Evolutionary conservation across 2,797 vertebrate genomes (phyloP), one percentile per base, ranked within the genome.

Genomic region (Falco cherrug): DNA sequence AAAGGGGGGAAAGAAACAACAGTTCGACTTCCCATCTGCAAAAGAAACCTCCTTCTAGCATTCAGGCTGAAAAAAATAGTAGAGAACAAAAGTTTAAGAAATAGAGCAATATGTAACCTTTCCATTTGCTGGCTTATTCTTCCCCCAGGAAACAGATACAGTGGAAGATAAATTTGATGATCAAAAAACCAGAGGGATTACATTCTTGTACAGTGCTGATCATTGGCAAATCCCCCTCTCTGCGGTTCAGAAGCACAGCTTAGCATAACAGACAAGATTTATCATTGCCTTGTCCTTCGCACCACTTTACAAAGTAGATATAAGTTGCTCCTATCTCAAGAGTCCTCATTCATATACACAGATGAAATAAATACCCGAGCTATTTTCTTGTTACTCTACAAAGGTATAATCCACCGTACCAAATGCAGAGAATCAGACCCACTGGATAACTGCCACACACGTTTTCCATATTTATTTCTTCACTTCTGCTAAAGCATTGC

Each of bases 221-320:
- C 87, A 48, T 48, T 89, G 93, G 93, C 94, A 96, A 96, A 97
- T 95, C 91, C 94, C 73, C 78, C 63, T 91, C 87, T 79, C 85
- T 79, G 85, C 95, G 88, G 91, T 73, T 95, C 91, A 94, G 93
- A 88, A 76, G 93, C 70, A 33, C 65, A 84, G 95, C 91, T 95
- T 91, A 90, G 83, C 93, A 81, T 88, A 91, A 93, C 87, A 94
- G 83, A 47, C 85, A 67, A 70, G 95, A 91, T 94, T 95, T 96
- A 95, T 95, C 95, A 94, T 84, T 95, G 96, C 87, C 93, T 93
- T 33, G 93, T 95, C 96, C 95, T 93, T 86, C 25, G 3, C 65
- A 69, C 65, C 87, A 51, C 80, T 68, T 68, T 45, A 78, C 84
- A 88, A 51, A 84, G 82, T 2, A 65, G 74, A 33, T 70, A 0